phyloP scores from a whole-genome alignment of 2,888 invertebrate genomes.

The Amiota minor region DNA sequence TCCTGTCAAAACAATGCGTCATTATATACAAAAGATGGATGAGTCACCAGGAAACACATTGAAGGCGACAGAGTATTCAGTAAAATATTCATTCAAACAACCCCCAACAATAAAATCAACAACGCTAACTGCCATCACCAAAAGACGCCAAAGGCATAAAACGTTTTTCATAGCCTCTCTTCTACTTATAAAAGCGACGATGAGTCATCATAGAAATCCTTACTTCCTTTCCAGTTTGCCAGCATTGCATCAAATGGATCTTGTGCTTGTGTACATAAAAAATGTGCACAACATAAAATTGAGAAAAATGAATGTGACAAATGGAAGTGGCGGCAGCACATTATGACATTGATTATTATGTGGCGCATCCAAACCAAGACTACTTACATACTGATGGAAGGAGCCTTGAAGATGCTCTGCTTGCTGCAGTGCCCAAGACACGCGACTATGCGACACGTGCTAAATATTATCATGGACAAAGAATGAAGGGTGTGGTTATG shows the following conservation, averaged over 20 bases:
- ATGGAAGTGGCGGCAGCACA: conserved; percentile 7
- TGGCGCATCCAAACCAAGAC: not conserved
- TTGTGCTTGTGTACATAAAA: no score
- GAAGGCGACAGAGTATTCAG: no score
- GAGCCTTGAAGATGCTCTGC: no score
- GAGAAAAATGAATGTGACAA: not conserved
- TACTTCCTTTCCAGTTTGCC: not conserved
- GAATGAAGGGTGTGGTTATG: not conserved
- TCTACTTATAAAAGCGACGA: not conserved
- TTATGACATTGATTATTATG: not conserved
- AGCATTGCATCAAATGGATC: not conserved
- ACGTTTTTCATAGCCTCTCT: not conserved
- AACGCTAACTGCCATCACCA: no score
- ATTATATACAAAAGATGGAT: no score
- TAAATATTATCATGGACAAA: not conserved
- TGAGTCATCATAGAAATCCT: not conserved
- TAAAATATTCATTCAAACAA: not conserved
- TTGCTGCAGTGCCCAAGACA: not conserved
- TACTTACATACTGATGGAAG: no score
- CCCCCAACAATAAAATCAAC: not conserved
- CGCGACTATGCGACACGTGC: conserved; percentile 5
- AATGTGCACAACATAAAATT: no score
- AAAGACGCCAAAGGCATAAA: not conserved
- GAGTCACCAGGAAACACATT: no score
- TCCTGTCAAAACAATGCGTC: no score